These are phyloP conservation scores for Ovibos moschatus DNA, from an alignment of 2,113 vertebrate genomes.

Conservation along the genomic window DNA sequence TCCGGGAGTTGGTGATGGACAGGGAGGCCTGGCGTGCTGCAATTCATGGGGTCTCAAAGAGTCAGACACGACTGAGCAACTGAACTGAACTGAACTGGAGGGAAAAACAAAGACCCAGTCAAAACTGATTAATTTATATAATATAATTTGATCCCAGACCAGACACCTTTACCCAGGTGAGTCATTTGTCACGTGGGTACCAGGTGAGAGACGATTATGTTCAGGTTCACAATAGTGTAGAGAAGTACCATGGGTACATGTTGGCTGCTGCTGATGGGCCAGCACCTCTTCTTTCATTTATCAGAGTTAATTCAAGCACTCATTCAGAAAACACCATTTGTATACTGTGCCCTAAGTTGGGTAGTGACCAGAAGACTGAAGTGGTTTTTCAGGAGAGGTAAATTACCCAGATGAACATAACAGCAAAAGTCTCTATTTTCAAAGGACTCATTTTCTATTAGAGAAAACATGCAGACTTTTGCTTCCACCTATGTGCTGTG, in stretches of 20 bases:
- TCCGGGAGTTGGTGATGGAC: too few species aligned
- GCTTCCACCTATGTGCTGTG: not conserved
- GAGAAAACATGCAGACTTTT: slow-evolving; percentile 3
- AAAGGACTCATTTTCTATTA: not conserved
- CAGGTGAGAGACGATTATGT: not conserved
- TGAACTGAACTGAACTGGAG: too few species aligned
- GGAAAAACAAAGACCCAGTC: not conserved
- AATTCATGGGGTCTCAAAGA: too few species aligned
- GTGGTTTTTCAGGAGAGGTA: not conserved
- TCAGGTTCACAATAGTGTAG: not conserved
- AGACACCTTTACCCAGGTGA: not conserved
- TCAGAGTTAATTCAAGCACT: not conserved
- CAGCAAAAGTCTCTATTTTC: not conserved
- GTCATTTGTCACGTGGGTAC: not conserved
- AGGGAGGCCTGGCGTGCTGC: too few species aligned
- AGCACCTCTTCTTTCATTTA: not conserved
- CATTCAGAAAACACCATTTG: not conserved
- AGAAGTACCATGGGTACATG: not conserved
- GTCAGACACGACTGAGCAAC: fast-evolving
- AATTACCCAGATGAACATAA: not conserved
- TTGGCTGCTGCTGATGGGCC: not conserved
- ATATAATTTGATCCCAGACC: not conserved
- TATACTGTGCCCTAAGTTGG: not conserved
- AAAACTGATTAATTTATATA: not conserved
- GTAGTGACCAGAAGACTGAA: not conserved